phyloP scores from a whole-genome alignment of 2,888 invertebrate species.

The Drosophila birchii region DNA sequence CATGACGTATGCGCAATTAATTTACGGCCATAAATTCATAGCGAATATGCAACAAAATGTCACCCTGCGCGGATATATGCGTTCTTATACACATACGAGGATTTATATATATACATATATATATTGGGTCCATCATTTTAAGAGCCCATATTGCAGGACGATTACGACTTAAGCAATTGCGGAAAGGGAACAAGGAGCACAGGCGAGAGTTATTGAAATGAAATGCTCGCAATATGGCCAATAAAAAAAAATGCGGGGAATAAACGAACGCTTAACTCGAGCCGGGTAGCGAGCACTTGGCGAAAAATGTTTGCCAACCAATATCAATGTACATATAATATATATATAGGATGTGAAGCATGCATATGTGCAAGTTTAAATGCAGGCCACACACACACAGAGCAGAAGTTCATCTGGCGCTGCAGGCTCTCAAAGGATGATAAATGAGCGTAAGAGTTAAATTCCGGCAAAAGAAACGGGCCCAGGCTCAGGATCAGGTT shows the following conservation, averaged over 20 bases:
- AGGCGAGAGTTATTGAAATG: conserved; percentile 58
- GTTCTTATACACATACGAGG: conserved; percentile 6
- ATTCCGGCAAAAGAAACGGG: conserved; percentile 55
- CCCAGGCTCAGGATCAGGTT: conserved; percentile 26
- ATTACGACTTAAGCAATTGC: conserved; percentile 59
- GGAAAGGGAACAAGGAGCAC: not conserved
- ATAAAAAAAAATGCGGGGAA: conserved; percentile 69
- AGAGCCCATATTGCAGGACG: conserved; percentile 65
- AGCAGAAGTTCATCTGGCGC: conserved; percentile 48
- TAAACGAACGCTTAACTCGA: conserved; percentile 63
- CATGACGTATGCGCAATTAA: conserved; percentile 72
- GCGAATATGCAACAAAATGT: conserved; percentile 40
- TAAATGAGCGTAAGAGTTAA: conserved; percentile 77
- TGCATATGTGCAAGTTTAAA: conserved; percentile 34
- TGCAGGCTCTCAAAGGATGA: conserved; percentile 69
- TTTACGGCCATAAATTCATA: conserved; percentile 56
- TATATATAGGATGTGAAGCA: conserved; percentile 14
- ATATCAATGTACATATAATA: conserved; percentile 21
- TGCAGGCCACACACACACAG: conserved; percentile 31
- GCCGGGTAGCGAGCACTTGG: conserved; percentile 55
- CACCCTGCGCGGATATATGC: conserved; percentile 6
- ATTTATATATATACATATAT: not conserved
- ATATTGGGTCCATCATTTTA: conserved; percentile 57
- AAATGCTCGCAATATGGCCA: conserved; percentile 67
- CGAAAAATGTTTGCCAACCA: conserved; percentile 60